Base-by-base conservation (phyloP, 2,888 invertebrate genomes). In the Allophyes oxyacanthae region DNA sequence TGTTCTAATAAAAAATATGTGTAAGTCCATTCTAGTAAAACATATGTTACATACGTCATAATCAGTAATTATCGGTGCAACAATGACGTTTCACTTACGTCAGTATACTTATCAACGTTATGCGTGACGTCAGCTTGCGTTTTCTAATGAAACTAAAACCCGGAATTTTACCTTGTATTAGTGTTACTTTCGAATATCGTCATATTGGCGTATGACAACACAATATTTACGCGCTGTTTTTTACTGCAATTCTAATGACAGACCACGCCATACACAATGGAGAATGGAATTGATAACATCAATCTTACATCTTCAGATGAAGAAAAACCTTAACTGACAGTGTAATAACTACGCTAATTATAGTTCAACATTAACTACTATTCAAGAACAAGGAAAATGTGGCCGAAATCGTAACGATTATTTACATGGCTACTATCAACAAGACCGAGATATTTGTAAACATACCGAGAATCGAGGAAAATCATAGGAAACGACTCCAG, bases 381-480 rank as follows among this genome's bases (percentile, higher is more conserved):
- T 30, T 36, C 13, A 41, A 54, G 32, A 49, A 64, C 7, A 49
- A 64, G 69, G 69, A 69, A 69, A 69, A 69, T 37, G 13, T 50
- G 49, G 30, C 43, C 38, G 6, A 56, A 68, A 55, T 55, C 9
- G 15, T 52, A n/a, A 13, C 40, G 33, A 43, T 62, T 28, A 48
- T 25, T 42, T 45, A 54, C 40, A 38, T 13, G 30, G 34, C 48
- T 48, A 48, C 14, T 13, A 10, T 37, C 33, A 26, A 36, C 55
- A 36, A 8, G 36, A 8, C 46, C 40, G 14, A 50, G 59, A 53
- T 56, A 55, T 64, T 64, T 45, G 44, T 58, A 11, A 41, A 60
- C 49, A 14, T 65, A 59, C 55, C 45, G 34, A 53, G 73, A 58
- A 71, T 54, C 41, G 55, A 63, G 60, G 63, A 63, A 61, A 63